A percentile compares a stretch with the other conserved stretches of the same genome.
These are phyloP conservation scores for Halocynthia roretzi DNA, from an alignment of 23 tunicate species.

Conservation along the genomic window DNA sequence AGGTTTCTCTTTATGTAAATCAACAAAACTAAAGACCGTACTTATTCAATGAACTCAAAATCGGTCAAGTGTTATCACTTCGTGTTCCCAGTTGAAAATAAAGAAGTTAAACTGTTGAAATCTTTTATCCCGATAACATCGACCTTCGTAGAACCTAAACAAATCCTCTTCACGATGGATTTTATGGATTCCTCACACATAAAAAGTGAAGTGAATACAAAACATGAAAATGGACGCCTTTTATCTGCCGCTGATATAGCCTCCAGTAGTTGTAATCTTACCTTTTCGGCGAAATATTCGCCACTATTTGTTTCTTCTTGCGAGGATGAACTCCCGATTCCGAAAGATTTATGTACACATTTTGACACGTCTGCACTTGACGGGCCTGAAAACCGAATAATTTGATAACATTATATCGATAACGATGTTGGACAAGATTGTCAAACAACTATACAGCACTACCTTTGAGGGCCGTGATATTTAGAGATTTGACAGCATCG, in stretches of 20 bases:
- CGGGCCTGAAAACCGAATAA: background rate
- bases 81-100: too few relatives aligned
- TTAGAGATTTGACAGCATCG: slow-evolving; percentile 18
- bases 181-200: too few relatives aligned
- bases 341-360: slow-evolving; percentile 46
- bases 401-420: background rate
- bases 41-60: too few relatives aligned
- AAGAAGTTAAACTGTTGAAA: background rate
- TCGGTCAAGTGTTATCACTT: too few relatives aligned
- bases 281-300: slow-evolving; percentile 81
- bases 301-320: slow-evolving; percentile 50
- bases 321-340: slow-evolving; percentile 53
- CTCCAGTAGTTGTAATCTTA: background rate
- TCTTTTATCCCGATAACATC: background rate
- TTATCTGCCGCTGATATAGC: too few relatives aligned
- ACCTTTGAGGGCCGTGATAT: slow-evolving; percentile 24
- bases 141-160: too few relatives aligned
- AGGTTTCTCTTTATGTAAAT: too few relatives aligned
- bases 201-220: too few relatives aligned
- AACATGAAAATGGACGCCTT: too few relatives aligned
- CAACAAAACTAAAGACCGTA: too few relatives aligned
- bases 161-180: too few relatives aligned
- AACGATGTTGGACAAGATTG: background rate
- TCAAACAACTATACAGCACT: background rate
- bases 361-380: slow-evolving; percentile 9